Evolutionary conservation across 1,140 invertebrate species (phyloP), one percentile per base, ranked within the genome.

Genomic region (Pentalonia nigronervosa): DNA sequence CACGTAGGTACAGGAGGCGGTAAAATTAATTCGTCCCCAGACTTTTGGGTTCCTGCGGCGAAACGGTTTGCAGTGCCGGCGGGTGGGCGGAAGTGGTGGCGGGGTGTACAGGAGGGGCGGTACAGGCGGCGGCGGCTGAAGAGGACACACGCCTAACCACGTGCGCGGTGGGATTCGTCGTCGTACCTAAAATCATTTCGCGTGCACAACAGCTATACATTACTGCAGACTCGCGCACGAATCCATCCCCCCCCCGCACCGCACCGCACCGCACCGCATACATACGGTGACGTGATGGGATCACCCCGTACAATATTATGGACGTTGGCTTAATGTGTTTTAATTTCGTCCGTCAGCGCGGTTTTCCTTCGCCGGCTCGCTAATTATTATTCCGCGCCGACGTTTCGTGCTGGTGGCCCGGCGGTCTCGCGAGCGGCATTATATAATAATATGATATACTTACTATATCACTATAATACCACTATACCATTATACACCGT

Each of bases 241-340:
- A 56, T 47, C 48, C 48, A 7, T 7, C 47, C 30, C 9, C 45
- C 4, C 86, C 20, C 4, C 41, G n/a, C n/a, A n/a, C n/a, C n/a
- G n/a, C 41, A 41, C 41, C 41, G 41, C 41, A 41, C 23, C 6
- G 21, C 34, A 9, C 48, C n/a, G 0, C 11, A 14, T 1, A 21
- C 56, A 50, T 34, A 34, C 47, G 8, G 25, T 4, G 25, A 1
- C 0, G 23, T 36, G 11, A 30, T 21, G 67, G 14, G n/a, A 60
- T 90, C 34, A 41, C 23, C 21, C 53, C 9, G 56, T 90, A 90
- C 53, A 34, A 76, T 30, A 67, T n/a, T 76, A 76, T 60, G 25
- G 7, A 21, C 53, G 56, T 90, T 45, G 41, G 89, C 89, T 90
- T 76, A 90, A 90, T 90, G n/a, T 76, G 89, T 90, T 90, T 90